Conservation (phyloP, 1,140 invertebrate species). For the Macrosteles quadrilineatus region DNA sequence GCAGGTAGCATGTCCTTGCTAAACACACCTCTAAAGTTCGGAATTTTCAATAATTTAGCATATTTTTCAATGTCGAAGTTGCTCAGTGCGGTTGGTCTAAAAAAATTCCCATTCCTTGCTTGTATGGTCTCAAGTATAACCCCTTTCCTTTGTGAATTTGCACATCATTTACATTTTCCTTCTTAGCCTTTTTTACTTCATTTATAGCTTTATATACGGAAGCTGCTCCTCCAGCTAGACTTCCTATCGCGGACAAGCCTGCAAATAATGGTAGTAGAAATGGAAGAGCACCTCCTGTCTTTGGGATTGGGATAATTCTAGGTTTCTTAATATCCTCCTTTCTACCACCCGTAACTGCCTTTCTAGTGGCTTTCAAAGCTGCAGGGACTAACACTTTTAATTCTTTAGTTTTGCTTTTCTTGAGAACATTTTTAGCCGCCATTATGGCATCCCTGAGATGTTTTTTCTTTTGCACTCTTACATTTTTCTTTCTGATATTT, state of each 20-base stretch:
- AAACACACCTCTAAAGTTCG: conserved; percentile 34
- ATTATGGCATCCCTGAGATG: too few species aligned
- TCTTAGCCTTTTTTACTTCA: neutral
- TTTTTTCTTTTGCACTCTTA: conserved; percentile 26
- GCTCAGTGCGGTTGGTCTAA: conserved; percentile 10
- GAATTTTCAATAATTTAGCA: conserved; percentile 17
- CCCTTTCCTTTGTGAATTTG: neutral
- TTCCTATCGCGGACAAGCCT: neutral
- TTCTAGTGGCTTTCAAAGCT: too few species aligned
- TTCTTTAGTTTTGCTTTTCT: too few species aligned
- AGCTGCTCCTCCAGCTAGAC: neutral
- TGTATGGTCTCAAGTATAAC: conserved; percentile 25
- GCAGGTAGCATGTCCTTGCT: conserved; percentile 28
- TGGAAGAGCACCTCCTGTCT: neutral
- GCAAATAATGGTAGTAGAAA: neutral
- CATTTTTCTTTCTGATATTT: too few species aligned
- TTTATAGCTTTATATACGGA: neutral
- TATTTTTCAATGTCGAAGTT: conserved; percentile 14
- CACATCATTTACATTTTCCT: neutral
- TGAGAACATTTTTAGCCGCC: neutral
- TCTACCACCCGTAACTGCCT: neutral
- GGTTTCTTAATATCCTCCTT: too few species aligned
- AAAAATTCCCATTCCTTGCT: neutral
- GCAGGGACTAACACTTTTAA: too few species aligned
- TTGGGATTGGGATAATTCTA: too few species aligned